Evolutionary conservation across 2,888 invertebrate species (phyloP).

Genomic region (Scaeva pyrastri): DNA sequence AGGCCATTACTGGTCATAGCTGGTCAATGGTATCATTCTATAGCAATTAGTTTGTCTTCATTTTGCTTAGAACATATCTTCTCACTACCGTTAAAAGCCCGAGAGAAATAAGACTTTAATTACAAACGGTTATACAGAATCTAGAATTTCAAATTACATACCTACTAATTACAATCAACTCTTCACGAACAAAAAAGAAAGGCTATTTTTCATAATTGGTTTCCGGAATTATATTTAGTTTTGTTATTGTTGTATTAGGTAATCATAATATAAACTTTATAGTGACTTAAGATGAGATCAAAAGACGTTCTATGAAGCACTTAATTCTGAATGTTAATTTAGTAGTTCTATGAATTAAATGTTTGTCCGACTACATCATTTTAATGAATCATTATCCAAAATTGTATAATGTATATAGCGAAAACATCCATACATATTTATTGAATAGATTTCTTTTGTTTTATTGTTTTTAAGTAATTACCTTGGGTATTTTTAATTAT

Average conservation of each 20-base stretch:
- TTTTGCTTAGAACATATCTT: no score
- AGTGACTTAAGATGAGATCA: constrained; percentile 9
- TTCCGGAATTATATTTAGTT: constrained; percentile 1
- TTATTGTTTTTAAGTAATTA: neutral
- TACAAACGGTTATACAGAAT: no score
- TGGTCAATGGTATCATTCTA: no score
- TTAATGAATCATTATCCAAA: constrained; percentile 22
- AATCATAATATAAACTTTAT: neutral
- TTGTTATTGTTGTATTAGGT: neutral
- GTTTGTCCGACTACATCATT: constrained; percentile 6
- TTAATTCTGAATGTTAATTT: constrained; percentile 10
- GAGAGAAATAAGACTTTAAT: no score
- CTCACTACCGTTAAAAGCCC: no score
- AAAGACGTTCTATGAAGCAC: neutral
- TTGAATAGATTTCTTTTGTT: neutral
- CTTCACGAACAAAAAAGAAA: neutral
- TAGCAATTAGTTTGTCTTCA: no score
- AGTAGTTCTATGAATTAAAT: neutral
- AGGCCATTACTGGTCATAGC: no score
- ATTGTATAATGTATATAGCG: no score
- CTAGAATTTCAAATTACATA: neutral
- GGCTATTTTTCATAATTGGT: constrained; percentile 1
- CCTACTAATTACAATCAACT: neutral
- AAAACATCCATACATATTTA: neutral
- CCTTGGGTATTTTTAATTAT: neutral